Conservation (phyloP, 2,888 invertebrate genomes). For the Thymelicus lineola region DNA sequence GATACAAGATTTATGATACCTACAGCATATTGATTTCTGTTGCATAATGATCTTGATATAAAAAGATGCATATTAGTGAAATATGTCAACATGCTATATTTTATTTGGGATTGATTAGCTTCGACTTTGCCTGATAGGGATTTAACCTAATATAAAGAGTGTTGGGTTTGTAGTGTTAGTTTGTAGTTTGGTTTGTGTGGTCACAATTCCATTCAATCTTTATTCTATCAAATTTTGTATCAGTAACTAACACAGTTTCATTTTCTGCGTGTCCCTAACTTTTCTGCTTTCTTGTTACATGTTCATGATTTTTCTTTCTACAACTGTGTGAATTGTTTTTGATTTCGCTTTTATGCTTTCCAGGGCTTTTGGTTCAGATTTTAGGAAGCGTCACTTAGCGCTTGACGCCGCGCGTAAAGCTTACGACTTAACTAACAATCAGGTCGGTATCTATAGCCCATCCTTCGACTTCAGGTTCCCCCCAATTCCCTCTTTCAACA, state of each 20-base stretch:
- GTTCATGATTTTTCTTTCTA: not conserved
- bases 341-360: constrained; percentile 48
- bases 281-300: constrained; percentile 15
- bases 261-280: constrained; percentile 36
- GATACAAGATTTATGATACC: too few species aligned
- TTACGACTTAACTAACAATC: constrained; percentile 69
- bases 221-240: not conserved
- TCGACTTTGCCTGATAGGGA: not conserved
- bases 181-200: constrained; percentile 8
- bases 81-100: not conserved
- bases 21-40: too few species aligned
- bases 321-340: constrained; percentile 26
- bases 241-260: constrained; percentile 34
- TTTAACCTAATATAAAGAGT: not conserved
- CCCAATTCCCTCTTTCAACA: constrained; percentile 43
- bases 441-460: constrained; percentile 59
- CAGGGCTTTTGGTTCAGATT: constrained; percentile 68
- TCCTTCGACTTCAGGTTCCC: constrained; percentile 63
- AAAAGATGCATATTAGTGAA: not conserved
- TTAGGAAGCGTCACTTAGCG: constrained; percentile 67
- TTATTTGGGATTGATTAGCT: not conserved
- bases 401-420: constrained; percentile 72
- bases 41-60: too few species aligned
- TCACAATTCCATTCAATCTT: constrained; percentile 14
- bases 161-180: too few species aligned